phyloP scores from a whole-genome alignment of 1,140 invertebrate genomes.

The Eumeta japonica region DNA sequence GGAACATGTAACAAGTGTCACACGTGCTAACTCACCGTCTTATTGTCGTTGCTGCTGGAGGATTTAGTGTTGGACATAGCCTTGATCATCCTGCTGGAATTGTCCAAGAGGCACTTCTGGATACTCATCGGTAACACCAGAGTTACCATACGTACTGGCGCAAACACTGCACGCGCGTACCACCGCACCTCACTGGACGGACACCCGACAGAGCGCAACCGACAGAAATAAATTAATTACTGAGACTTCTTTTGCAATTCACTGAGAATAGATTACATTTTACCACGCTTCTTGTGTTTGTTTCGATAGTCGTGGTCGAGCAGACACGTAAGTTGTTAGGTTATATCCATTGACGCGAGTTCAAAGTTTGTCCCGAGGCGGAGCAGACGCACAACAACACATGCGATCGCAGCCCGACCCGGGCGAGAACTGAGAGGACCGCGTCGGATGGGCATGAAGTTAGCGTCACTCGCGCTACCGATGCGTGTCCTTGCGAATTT shows the following conservation, averaged over 20 bases:
- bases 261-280: too few species aligned
- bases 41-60: slow-evolving; percentile 30
- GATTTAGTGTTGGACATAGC: slow-evolving; percentile 50
- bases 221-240: neutral
- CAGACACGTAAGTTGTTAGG: slow-evolving; percentile 42
- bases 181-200: neutral
- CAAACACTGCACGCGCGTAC: neutral
- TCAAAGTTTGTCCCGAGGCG: slow-evolving; percentile 35
- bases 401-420: slow-evolving; percentile 8
- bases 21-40: slow-evolving; percentile 50
- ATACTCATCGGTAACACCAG: slow-evolving; percentile 49
- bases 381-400: slow-evolving; percentile 7
- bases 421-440: neutral
- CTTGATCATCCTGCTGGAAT: slow-evolving; percentile 53
- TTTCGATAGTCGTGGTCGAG: too few species aligned
- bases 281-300: too few species aligned
- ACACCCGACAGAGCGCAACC: neutral
- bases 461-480: slow-evolving; percentile 8
- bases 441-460: too few species aligned
- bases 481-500: slow-evolving; percentile 10
- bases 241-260: too few species aligned
- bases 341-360: slow-evolving; percentile 55
- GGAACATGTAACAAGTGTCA: too few species aligned
- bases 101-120: slow-evolving; percentile 52
- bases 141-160: neutral